A percentile compares a stretch with the other conserved stretches of the same genome.
phyloP scores from a whole-genome alignment of 1,140 invertebrate species.

The Glossosoma conforme region DNA sequence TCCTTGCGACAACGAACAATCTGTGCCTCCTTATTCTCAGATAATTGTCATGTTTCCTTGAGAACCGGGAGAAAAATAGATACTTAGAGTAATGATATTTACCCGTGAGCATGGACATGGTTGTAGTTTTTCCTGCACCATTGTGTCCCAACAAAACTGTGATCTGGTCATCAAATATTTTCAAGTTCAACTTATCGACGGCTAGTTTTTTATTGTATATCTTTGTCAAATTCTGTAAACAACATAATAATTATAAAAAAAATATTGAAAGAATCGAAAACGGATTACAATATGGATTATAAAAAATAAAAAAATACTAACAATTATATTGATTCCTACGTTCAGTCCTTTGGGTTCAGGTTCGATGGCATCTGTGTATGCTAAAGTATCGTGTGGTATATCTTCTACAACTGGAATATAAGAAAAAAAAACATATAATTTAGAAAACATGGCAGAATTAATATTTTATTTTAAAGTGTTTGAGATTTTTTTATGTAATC shows the following conservation, averaged over 20 bases:
- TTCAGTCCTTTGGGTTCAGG: constrained; percentile 25
- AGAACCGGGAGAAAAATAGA: too few species aligned
- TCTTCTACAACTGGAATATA: constrained; percentile 27
- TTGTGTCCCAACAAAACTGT: constrained; percentile 70
- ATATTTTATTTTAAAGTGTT: too few species aligned
- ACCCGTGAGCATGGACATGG: constrained; percentile 70
- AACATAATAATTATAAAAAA: constrained; percentile 12
- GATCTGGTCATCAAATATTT: constrained; percentile 65
- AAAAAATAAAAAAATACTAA: constrained; percentile 12
- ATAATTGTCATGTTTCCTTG: too few species aligned
- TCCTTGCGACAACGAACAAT: too few species aligned
- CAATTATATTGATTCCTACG: constrained; percentile 28
- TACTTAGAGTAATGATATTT: constrained; percentile 12
- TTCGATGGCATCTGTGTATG: constrained; percentile 17
- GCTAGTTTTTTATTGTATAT: constrained; percentile 49
- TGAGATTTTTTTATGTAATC: too few species aligned
- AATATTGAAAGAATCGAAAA: background rate
- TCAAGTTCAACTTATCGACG: constrained; percentile 64
- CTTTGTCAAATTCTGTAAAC: constrained; percentile 48
- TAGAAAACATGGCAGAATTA: too few species aligned
- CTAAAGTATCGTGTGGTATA: constrained; percentile 13
- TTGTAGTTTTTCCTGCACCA: constrained; percentile 58
- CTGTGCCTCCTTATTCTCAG: too few species aligned
- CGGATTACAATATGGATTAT: background rate
- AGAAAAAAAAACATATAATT: background rate